Evolutionary conservation across 1,140 invertebrate genomes (phyloP).

Genomic region (Apis mellifera): Amel_HAv3.1 CM009933.2:7334501-7335000

Average conservation of each 20-base stretch:
- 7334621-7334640: too few species aligned
- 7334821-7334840: too few species aligned
- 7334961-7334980: slow-evolving; percentile 37
- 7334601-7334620: too few species aligned
- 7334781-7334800: not conserved
- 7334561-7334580: too few species aligned
- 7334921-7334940: not conserved
- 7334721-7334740: not conserved
- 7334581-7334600: too few species aligned
- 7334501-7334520: too few species aligned
- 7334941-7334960: not conserved
- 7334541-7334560: too few species aligned
- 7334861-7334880: not conserved
- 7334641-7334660: not conserved
- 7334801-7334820: not conserved
- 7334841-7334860: not conserved
- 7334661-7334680: not conserved
- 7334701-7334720: too few species aligned
- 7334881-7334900: not conserved
- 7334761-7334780: not conserved
- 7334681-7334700: not conserved
- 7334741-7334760: not conserved
- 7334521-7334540: too few species aligned
- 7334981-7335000: slow-evolving; percentile 35
- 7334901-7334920: not conserved